A percentile compares a stretch with the other conserved stretches of the same genome.
These are phyloP conservation scores for Gibbula magus DNA, from an alignment of 2,888 invertebrate species.

Conservation along the genomic window DNA sequence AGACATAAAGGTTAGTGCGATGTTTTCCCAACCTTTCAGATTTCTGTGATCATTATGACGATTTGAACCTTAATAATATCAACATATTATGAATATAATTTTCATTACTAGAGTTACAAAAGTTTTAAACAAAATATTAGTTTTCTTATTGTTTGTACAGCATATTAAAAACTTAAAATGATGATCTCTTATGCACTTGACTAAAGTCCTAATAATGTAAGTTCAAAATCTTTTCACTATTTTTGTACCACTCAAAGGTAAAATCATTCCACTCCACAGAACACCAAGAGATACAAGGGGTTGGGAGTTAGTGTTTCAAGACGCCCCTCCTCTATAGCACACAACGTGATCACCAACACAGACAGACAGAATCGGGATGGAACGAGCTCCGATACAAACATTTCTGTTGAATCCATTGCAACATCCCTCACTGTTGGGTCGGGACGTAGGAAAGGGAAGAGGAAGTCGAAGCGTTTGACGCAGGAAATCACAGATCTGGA, in stretches of 20 bases:
- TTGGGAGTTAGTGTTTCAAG: neutral
- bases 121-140: too few relatives aligned
- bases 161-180: too few relatives aligned
- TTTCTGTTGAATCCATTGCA: slow-evolving; percentile 42
- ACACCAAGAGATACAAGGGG: too few relatives aligned
- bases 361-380: neutral
- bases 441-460: slow-evolving; percentile 9
- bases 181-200: too few relatives aligned
- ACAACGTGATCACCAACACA: slow-evolving; percentile 24
- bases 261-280: too few relatives aligned
- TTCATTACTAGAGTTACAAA: too few relatives aligned
- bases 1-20: slow-evolving; percentile 55
- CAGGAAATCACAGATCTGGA: slow-evolving; percentile 38
- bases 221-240: neutral
- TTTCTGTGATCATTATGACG: too few relatives aligned
- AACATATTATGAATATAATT: too few relatives aligned
- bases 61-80: too few relatives aligned
- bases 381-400: slow-evolving; percentile 27
- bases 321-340: slow-evolving; percentile 31
- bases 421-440: slow-evolving; percentile 36
- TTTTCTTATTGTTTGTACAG: too few relatives aligned
- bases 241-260: neutral
- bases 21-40: neutral
- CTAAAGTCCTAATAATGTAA: neutral
- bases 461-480: neutral